Evolutionary conservation across 2,888 invertebrate genomes (phyloP).

Genomic region (Ommatoiulus sabulosus): DNA sequence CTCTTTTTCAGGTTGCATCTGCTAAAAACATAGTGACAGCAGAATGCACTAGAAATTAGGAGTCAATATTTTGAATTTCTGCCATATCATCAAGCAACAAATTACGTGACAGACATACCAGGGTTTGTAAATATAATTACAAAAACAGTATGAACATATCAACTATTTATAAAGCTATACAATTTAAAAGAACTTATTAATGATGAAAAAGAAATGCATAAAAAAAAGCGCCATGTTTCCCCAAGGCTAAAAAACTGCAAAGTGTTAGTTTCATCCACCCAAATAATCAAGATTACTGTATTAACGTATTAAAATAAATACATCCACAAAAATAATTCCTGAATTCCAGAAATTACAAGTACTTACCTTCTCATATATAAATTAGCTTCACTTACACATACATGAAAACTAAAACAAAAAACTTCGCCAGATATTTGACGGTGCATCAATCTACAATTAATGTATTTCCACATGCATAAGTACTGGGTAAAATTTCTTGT

Average conservation of each 20-base stretch:
- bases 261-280: too few species aligned
- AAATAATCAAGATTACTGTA: background rate
- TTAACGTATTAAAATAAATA: background rate
- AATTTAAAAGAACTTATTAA: too few species aligned
- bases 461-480: background rate
- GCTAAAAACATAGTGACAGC: background rate
- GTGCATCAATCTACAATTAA: background rate
- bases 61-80: background rate
- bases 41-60: background rate
- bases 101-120: too few species aligned
- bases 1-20: background rate
- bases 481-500: background rate
- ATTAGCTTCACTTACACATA: background rate
- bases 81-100: background rate
- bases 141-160: too few species aligned
- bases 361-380: background rate
- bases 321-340: background rate
- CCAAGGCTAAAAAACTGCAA: too few species aligned
- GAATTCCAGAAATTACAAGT: background rate
- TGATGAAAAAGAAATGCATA: too few species aligned
- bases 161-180: too few species aligned
- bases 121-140: too few species aligned
- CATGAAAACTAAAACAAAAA: background rate
- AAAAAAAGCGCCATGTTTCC: too few species aligned
- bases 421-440: background rate